Evolutionary conservation across 1,140 invertebrate genomes (phyloP).

Genomic region (Drosophila mauritiana): DNA sequence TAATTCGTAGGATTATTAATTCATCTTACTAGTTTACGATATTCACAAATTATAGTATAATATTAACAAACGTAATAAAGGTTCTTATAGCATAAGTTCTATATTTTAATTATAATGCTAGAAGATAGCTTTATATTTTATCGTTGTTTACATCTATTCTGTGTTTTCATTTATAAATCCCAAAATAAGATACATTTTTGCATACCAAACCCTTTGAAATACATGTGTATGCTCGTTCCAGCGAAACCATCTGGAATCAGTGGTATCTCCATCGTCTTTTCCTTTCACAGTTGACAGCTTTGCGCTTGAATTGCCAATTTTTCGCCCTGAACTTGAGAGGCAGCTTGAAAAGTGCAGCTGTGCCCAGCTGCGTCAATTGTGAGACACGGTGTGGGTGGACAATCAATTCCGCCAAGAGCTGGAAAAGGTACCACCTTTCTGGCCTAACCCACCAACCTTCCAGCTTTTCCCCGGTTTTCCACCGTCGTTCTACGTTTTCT

Average conservation of each 20-base stretch:
- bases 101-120: too few species aligned
- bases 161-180: too few species aligned
- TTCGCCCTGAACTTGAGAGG: slow-evolving; percentile 60
- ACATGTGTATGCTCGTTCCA: neutral
- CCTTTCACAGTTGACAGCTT: slow-evolving; percentile 61
- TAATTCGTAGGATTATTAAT: too few species aligned
- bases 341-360: slow-evolving; percentile 51
- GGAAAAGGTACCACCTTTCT: slow-evolving; percentile 25
- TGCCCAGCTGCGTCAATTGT: slow-evolving; percentile 36
- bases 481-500: slow-evolving; percentile 2
- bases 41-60: too few species aligned
- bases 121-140: too few species aligned
- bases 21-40: too few species aligned
- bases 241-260: slow-evolving; percentile 12
- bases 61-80: too few species aligned
- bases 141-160: too few species aligned
- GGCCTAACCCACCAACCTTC: neutral
- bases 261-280: slow-evolving; percentile 1
- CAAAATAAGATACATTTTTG: too few species aligned
- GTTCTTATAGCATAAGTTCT: too few species aligned
- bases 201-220: neutral
- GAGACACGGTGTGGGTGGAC: slow-evolving; percentile 58
- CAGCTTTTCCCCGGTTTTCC: slow-evolving; percentile 1
- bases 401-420: slow-evolving; percentile 64
- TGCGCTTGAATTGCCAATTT: slow-evolving; percentile 75